Evolutionary conservation across 2,113 vertebrate species (phyloP), one percentile per base, ranked within the genome.

Genomic region (Scomber scombrus): DNA sequence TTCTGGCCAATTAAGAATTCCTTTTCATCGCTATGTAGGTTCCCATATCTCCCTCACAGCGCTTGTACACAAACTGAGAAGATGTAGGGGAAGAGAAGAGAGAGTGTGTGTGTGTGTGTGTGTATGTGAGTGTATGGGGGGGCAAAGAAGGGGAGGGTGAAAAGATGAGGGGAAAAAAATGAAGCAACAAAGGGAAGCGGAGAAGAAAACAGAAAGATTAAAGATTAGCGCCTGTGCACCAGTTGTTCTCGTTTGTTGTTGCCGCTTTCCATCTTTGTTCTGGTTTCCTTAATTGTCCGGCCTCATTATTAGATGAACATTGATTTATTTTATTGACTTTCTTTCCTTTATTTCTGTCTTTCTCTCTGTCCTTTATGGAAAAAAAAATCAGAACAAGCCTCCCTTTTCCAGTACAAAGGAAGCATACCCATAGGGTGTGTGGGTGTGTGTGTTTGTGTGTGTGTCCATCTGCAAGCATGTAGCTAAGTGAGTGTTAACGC

Each of bases 1-100:
- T 97, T 94, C 90, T 80, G 71, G 61, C 91, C 95, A 95, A 96
- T 97, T 97, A 96, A 92, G 91, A 93, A 95, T 96, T 95, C 94
- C 92, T 95, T 97, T 97, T 97, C 94, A 97, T 97, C 95, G 90
- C 90, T 86, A 91, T 94, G 94, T 95, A 94, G 23, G 14, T 95
- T 95, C 76, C 68, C 93, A 88, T 84, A 83, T 88, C 91, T 93
- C 90, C 78, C 80, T 95, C 95, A 88, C 83, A 84, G 88, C 84
- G 81, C 81, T 91, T 77, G 80, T 87, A 81, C 88, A 87, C 86
- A 89, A 86, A 85, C 86, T 75, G 67, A 77, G 66, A 87, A 65
- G 86, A 83, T 58, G 49, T 58, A 66, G 72, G 70, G 67, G 71
- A 71, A 56, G 65, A 40, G 54, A 43, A 4, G 9, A 2, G 72